These are phyloP conservation scores for Pangasianodon gigas DNA, from an alignment of 2,113 vertebrate species.

Conservation along the genomic window DNA sequence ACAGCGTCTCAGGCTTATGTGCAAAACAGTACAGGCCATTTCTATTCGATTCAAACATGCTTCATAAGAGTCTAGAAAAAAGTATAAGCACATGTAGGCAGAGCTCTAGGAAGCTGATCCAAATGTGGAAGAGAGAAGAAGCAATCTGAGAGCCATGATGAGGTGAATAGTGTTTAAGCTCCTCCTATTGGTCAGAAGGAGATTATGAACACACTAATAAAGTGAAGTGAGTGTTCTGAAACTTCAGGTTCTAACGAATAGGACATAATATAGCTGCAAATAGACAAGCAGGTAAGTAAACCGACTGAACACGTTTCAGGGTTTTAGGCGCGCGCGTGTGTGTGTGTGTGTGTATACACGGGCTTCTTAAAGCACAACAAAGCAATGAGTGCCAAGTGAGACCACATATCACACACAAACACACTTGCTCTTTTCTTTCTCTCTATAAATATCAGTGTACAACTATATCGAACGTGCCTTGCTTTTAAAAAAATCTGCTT, in stretches of 20 bases:
- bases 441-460: slow-evolving; percentile 68
- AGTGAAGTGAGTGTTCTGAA: slow-evolving; percentile 62
- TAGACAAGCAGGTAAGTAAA: slow-evolving; percentile 39
- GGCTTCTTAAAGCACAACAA: slow-evolving; percentile 38
- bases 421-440: slow-evolving; percentile 44
- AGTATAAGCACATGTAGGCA: slow-evolving; percentile 31
- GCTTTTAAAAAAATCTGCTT: slow-evolving; percentile 49
- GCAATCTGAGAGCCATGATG: not conserved
- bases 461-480: slow-evolving; percentile 68
- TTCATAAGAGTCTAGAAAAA: slow-evolving; percentile 49
- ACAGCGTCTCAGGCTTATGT: slow-evolving; percentile 68
- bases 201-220: slow-evolving; percentile 37
- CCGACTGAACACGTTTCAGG: slow-evolving; percentile 29
- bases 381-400: slow-evolving; percentile 31
- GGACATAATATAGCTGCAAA: slow-evolving; percentile 48
- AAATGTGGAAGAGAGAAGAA: not conserved
- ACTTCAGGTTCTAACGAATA: slow-evolving; percentile 64
- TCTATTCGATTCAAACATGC: slow-evolving; percentile 59
- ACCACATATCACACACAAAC: slow-evolving; percentile 34
- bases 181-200: slow-evolving; percentile 47
- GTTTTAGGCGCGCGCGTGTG: slow-evolving; percentile 38
- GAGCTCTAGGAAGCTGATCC: slow-evolving; percentile 32
- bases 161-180: slow-evolving; percentile 43
- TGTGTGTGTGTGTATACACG: slow-evolving; percentile 44
- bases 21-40: slow-evolving; percentile 73